A percentile compares a stretch with the other conserved stretches of the same genome.
These are phyloP conservation scores for Alosa alosa DNA, from an alignment of 2,113 vertebrate species.

Conservation along the genomic window DNA sequence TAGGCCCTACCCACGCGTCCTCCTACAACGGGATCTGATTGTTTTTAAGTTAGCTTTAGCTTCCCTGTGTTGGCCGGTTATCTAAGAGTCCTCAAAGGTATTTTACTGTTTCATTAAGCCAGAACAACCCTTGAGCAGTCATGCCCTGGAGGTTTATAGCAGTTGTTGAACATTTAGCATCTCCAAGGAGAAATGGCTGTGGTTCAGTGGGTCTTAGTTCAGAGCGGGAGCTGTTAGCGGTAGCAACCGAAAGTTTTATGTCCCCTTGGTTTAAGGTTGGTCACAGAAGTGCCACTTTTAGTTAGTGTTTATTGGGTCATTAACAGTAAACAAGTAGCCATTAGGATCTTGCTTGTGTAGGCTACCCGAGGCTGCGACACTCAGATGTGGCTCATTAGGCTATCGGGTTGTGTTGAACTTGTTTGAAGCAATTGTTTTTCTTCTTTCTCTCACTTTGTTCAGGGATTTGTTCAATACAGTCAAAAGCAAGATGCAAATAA, in stretches of 20 bases:
- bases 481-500: not conserved
- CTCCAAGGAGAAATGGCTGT: not conserved
- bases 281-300: not conserved
- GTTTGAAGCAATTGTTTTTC: not conserved
- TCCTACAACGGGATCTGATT: not conserved
- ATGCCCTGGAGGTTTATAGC: not conserved
- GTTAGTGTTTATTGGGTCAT: slow-evolving; percentile 7
- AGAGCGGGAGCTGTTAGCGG: not conserved
- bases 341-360: not conserved
- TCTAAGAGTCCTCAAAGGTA: not conserved
- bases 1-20: not conserved
- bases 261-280: slow-evolving; percentile 1
- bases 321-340: not conserved
- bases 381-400: not conserved
- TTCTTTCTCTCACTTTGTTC: not conserved
- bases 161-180: not conserved
- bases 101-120: not conserved
- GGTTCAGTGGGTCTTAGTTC: not conserved
- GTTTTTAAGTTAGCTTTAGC: not conserved
- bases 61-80: not conserved
- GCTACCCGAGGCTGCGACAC: not conserved
- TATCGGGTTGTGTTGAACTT: not conserved
- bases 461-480: not conserved
- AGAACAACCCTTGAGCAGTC: not conserved
- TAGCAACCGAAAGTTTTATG: not conserved